Base-by-base conservation (phyloP, 1,140 invertebrate genomes). In the Kradibia gibbosae region DNA sequence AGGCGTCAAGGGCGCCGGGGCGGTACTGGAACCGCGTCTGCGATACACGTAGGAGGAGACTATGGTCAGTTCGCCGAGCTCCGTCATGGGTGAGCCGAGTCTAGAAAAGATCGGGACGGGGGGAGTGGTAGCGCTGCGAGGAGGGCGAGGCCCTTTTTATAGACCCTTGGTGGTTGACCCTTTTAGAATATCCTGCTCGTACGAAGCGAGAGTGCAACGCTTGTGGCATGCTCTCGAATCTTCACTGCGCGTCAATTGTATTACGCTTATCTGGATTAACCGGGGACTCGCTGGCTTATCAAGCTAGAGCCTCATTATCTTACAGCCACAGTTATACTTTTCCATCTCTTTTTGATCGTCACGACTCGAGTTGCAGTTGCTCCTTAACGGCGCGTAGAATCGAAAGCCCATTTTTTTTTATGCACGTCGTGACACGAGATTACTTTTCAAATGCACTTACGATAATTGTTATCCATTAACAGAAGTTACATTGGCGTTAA, bases 1-100 rank as follows among this genome's bases (percentile, higher is more conserved):
- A 1, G 22, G 20, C 34, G 48, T 78, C 77, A 78, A 78, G 76
- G 76, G 76, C 48, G 76, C 42, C 60, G n/a, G 62, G 25, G 11
- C 57, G n/a, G 3, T 31, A n/a, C n/a, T 17, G 45, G 8, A 7
- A 17, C 8, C 10, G 57, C 20, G 53, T 34, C 11, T 31, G 28
- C n/a, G 7, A 73, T 53, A 36, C 25, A 17, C 48, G 45, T 36
- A 31, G 11, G 10, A n/a, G 55, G n/a, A 42, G 73, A 42, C 55
- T 75, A 57, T 75, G 34, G 50, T 39, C 53, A 20, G 31, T 60
- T 55, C 17, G 22, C 31, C 53, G 13, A 22, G 3, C 0, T 39
- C 31, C 10, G 31, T 17, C 11, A 28, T 15, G 31, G 10, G 7
- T 28, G 36, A 36, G 60, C 17, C 15, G 28, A 11, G 22, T 15